Evolutionary conservation across 2,797 vertebrate species (phyloP), one percentile per base, ranked within the genome.

Genomic region (Chaunax sp.): DNA sequence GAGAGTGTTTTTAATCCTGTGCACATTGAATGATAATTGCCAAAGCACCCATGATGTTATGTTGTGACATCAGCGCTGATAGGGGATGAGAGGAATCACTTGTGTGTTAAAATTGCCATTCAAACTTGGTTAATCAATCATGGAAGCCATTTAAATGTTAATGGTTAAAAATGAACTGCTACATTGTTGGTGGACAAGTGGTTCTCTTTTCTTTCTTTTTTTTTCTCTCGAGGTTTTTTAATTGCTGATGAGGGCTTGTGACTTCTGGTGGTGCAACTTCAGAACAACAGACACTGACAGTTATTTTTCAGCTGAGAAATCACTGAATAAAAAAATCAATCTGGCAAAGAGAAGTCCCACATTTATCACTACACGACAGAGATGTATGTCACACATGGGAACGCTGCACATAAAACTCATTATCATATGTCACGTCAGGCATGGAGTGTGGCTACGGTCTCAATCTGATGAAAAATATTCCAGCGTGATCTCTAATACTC

Each of bases 101-200:
- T 80, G 58, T 65, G 80, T 84, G 82, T 80, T 73, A 67, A 83
- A 87, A 84, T 78, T 87, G 76, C 78, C 62, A 81, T 89, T 87
- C 83, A 86, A 83, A 88, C 53, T 66, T 64, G 76, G 54, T 64
- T 83, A 63, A 77, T 90, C 82, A 87, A 69, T 88, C 52, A 51
- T 35, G 49, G 69, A 73, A 79, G 68, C 53, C 77, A 77, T 88
- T 89, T 88, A 87, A 87, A 91, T 89, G 80, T 87, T 88, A 87
- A 89, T 72, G 54, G 66, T 68, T 82, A 72, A 78, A 79, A 78
- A 86, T 82, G 55, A 80, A 84, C 57, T 44, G 55, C 68, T 50
- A 4, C 50, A 37, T 45, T 70, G 72, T 68, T 58, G 50, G 45
- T 60, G 75, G 75, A 68, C 56, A 44, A 65, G 45, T 22, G 25